Evolutionary conservation across 2,888 invertebrate species (phyloP).

Genomic region (Apamea crenata): DNA sequence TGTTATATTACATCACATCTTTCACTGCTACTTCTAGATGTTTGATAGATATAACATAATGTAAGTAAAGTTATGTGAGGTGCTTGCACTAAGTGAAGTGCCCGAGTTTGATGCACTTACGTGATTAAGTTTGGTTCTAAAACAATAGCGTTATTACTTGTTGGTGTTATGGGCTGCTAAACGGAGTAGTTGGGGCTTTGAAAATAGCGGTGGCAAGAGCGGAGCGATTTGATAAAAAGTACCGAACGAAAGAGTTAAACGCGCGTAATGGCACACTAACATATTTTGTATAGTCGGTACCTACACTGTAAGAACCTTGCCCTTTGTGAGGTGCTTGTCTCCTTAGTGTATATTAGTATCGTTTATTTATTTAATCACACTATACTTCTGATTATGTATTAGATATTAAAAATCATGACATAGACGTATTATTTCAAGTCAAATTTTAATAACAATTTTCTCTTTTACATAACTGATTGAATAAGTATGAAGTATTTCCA

Average conservation of each 20-base stretch:
- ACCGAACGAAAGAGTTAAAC: conserved; percentile 34
- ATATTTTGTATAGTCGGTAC: no score
- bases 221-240: not conserved
- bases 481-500: not conserved
- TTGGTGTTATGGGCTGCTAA: conserved; percentile 17
- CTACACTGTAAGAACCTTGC: not conserved
- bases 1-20: conserved; percentile 42
- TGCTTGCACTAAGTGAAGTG: conserved; percentile 24
- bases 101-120: conserved; percentile 41
- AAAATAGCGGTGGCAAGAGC: conserved; percentile 3
- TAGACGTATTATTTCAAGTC: no score
- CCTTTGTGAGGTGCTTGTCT: not conserved
- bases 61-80: conserved; percentile 1
- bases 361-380: not conserved
- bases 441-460: not conserved
- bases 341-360: not conserved
- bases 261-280: not conserved
- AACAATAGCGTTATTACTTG: conserved; percentile 41
- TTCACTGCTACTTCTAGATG: conserved; percentile 14
- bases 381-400: not conserved
- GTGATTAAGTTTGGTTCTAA: conserved; percentile 33
- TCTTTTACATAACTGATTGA: not conserved
- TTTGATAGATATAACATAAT: conserved; percentile 22
- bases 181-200: conserved; percentile 1
- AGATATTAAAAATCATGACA: not conserved